Percentiles rank a stretch among this genome's conserved stretches.
Conservation (phyloP, 2,797 vertebrate genomes). For the Cirrhinus molitorella region DNA sequence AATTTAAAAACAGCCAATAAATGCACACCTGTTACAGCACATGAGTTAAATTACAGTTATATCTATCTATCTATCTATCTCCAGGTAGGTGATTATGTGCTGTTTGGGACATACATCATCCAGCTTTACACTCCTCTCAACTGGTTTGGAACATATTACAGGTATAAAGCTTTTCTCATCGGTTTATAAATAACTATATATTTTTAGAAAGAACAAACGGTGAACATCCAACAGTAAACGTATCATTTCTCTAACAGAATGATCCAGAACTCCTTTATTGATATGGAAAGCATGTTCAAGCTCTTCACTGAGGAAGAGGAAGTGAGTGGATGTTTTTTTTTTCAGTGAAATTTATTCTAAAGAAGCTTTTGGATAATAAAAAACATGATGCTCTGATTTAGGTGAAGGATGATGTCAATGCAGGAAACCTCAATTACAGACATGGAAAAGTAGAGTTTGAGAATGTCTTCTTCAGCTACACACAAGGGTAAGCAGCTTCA, state of each 20-base stretch:
- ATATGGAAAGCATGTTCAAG: constrained; percentile 99
- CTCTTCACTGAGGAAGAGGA: constrained; percentile 90
- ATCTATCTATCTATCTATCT: too few relatives aligned
- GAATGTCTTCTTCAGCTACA: constrained; percentile 92
- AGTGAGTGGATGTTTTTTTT: constrained; percentile 69
- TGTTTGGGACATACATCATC: constrained; percentile 96
- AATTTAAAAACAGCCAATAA: too few relatives aligned
- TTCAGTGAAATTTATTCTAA: background rate
- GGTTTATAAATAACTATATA: background rate
- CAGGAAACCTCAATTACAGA: constrained; percentile 78
- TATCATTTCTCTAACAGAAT: constrained; percentile 77
- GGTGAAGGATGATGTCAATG: constrained; percentile 90
- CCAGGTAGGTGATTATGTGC: constrained; percentile 95
- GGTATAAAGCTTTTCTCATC: constrained; percentile 72
- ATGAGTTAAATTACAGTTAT: too few relatives aligned
- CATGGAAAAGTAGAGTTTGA: constrained; percentile 90
- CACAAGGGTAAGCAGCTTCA: constrained; percentile 78
- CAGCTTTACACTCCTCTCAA: constrained; percentile 95
- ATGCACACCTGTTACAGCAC: too few relatives aligned
- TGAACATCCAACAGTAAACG: background rate
- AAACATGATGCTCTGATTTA: constrained; percentile 57
- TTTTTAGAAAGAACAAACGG: background rate
- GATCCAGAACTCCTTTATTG: constrained; percentile 96
- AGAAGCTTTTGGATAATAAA: fast-evolving
- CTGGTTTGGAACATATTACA: constrained; percentile 99